Evolutionary conservation across 2,797 vertebrate genomes (phyloP), one percentile per base, ranked within the genome.

Genomic region (Sebastes reedi): DNA sequence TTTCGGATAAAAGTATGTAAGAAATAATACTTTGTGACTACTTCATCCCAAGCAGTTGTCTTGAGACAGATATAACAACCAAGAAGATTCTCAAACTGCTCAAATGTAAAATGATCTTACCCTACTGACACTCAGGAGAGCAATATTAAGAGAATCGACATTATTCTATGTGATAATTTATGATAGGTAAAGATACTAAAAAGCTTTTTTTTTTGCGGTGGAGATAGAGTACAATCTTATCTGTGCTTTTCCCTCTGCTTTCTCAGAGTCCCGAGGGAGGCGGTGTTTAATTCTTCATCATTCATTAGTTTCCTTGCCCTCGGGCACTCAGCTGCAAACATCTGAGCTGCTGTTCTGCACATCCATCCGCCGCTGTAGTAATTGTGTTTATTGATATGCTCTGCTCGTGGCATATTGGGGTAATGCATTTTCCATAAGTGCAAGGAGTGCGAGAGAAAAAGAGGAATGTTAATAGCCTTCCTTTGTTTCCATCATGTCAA

Each of bases 341-440:
- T 85, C n/a, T 67, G 69, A 77, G 79, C 74, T 79, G 78, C 79
- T 72, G 75, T 60, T 81, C 46, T 68, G 80, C 81, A 82, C 81
- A 81, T 86, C 67, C 66, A 77, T 83, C 80, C 42, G 13, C 65
- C 6, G 77, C 81, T 78, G 81, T 29, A 80, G 84, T 92, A 88
- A 94, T 91, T 88, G 87, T 87, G 85, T 92, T 91, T 88, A 92
- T 92, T 86, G 84, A 94, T 90, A 90, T 20, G 72, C 67, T 88
- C 82, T 76, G 84, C 86, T 85, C 81, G 79, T 86, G 79, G 81
- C 85, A 71, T 75, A 75, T 70, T 72, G 59, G 75, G 55, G 42
- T 83, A 78, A 92, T 90, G 78, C 52, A 84, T 91, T 90, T 87
- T 89, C 84, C 88, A 85, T 82, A 73, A 79, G 77, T 65, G 74